Evolutionary conservation across 2,888 invertebrate species (phyloP), one percentile per base, ranked within the genome.

Genomic region (Noctua janthina): DNA sequence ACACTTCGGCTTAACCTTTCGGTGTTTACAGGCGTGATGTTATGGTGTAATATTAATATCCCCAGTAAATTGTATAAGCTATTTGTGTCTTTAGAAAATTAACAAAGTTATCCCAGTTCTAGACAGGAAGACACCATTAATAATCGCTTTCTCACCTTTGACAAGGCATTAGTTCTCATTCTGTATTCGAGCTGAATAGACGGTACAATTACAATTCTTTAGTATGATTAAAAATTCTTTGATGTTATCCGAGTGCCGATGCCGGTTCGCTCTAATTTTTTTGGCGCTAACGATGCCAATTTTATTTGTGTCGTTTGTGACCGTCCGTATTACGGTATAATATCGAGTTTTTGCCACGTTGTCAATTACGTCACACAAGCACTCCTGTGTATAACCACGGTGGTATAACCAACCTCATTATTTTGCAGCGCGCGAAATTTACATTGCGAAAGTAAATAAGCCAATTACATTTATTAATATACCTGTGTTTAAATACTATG

Each of bases 171-270:
- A 79, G 74, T 66, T 62, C 76, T 82, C 79, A 84, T 88, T 88
- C 68, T 11, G 82, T 90, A 90, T 90, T 90, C 86, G 78, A 71
- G 66, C 39, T n/a, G 75, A 79, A 74, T 82, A 83, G 71, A 79
- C 70, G 64, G 80, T 83, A 91, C 78, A 85, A 78, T 90, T 86
- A 87, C 79, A 54, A 54, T 85, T 88, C 79, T 88, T 85, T 85
- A 85, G 84, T 87, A 84, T 87, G 90, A 89, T 91, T 90, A 91
- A 89, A 90, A 85, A 84, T 83, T 87, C 87, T 91, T 90, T 88
- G 87, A 90, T 85, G 86, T 84, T 86, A 81, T 81, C 78, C 71
- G 84, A 83, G 83, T 87, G 82, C 82, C 85, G 80, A 85, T 81
- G 82, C 82, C 85, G 80, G 86, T 81, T 84, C 82, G 86, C 74